A percentile compares a stretch with the other conserved stretches of the same genome.
These are phyloP conservation scores for Agriotes lineatus DNA, from an alignment of 2,888 invertebrate genomes.

Conservation along the genomic window DNA sequence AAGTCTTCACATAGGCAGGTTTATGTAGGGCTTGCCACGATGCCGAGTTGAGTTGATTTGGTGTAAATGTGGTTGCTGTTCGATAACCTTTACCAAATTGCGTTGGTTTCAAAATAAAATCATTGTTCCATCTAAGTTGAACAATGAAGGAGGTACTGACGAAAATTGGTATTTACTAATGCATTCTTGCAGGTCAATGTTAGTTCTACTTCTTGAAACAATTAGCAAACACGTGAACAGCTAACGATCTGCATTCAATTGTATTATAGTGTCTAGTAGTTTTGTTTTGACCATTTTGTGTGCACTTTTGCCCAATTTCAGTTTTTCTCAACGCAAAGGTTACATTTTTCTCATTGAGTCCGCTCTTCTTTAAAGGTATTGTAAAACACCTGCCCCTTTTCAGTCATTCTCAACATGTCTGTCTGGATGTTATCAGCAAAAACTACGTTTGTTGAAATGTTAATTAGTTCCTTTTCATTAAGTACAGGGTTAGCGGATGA, in stretches of 20 bases:
- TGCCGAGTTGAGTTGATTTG: neutral
- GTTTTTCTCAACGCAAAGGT: neutral
- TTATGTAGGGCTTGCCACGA: neutral
- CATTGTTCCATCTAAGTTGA: neutral
- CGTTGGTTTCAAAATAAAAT: neutral
- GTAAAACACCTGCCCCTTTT: too few species aligned
- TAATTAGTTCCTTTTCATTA: too few species aligned
- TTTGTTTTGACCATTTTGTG: neutral
- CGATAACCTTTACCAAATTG: neutral
- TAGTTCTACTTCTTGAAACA: neutral
- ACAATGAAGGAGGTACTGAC: neutral
- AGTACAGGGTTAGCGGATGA: neutral
- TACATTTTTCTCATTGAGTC: neutral
- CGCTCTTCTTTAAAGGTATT: neutral
- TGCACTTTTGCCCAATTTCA: neutral
- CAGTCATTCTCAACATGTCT: too few species aligned
- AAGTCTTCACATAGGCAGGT: too few species aligned
- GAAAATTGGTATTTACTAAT: neutral
- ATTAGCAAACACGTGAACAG: conserved; percentile 1
- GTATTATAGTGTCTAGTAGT: neutral
- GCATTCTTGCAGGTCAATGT: neutral
- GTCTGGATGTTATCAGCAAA: too few species aligned
- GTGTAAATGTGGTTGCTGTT: neutral
- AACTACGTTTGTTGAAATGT: neutral
- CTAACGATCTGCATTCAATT: neutral